A percentile compares a stretch with the other conserved stretches of the same genome.
Conservation (phyloP, 1,140 invertebrate genomes). For the Drosophila pruinosa region DNA sequence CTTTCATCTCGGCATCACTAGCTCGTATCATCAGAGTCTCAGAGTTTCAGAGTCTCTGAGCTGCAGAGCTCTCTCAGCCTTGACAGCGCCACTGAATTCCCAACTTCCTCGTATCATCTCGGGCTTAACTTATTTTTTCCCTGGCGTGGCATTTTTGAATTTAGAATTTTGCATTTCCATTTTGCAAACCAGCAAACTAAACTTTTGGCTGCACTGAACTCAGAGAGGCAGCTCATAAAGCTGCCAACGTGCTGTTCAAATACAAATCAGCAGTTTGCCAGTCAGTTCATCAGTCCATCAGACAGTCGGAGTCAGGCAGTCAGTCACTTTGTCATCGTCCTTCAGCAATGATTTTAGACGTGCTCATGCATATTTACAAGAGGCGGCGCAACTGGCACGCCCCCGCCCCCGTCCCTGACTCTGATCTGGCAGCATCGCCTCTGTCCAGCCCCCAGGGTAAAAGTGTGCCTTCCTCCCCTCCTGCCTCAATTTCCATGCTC, state of each 20-base stretch:
- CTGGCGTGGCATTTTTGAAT: background rate
- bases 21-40: background rate
- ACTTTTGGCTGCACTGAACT: conserved; percentile 16
- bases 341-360: conserved; percentile 59
- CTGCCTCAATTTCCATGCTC: background rate
- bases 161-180: no score
- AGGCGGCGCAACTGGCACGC: conserved; percentile 25
- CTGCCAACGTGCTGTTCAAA: conserved; percentile 36
- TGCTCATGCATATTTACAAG: conserved; percentile 72
- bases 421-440: background rate
- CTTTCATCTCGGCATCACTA: background rate
- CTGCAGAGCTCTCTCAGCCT: conserved; percentile 3
- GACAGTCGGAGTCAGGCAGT: conserved; percentile 22
- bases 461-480: conserved; percentile 18
- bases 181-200: background rate
- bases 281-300: conserved; percentile 29
- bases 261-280: conserved; percentile 55
- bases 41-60: background rate
- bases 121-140: background rate
- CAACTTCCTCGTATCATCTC: background rate
- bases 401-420: conserved; percentile 1
- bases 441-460: conserved; percentile 38
- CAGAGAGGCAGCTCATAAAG: no score
- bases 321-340: conserved; percentile 48
- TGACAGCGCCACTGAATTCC: background rate